phyloP scores from a whole-genome alignment of 2,888 invertebrate species.

The Cosmia trapezina region DNA sequence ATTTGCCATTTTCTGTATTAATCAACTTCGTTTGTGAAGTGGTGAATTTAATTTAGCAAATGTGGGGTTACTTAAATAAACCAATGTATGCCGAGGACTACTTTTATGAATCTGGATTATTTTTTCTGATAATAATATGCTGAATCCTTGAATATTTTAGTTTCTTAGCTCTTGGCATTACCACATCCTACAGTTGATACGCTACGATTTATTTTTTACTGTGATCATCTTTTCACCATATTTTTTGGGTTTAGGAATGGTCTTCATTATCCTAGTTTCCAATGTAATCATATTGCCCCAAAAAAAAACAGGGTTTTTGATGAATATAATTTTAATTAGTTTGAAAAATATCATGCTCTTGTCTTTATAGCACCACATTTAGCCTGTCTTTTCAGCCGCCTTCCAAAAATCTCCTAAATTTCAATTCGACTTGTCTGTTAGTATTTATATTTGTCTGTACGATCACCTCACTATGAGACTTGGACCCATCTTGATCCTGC shows the following conservation, averaged over 20 bases:
- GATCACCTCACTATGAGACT: not conserved
- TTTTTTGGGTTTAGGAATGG: not conserved
- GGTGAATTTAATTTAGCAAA: not conserved
- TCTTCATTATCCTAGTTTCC: not conserved
- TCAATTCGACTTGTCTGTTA: not conserved
- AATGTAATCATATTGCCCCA: not conserved
- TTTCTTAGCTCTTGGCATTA: not conserved
- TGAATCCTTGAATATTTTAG: not conserved
- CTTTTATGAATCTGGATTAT: not conserved
- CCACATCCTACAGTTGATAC: not conserved
- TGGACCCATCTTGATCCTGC: not conserved
- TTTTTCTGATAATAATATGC: not conserved
- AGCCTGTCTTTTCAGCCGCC: not conserved
- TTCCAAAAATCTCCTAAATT: not conserved
- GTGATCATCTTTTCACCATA: not conserved
- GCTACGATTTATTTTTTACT: not conserved
- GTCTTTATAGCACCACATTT: not conserved
- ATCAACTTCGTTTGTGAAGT: not conserved
- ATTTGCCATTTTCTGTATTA: slow-evolving; percentile 1
- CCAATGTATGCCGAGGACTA: too few relatives aligned
- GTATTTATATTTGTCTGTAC: not conserved
- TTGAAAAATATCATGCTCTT: not conserved
- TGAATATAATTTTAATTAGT: not conserved
- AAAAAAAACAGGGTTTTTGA: not conserved
- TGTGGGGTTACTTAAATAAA: not conserved